Percentiles rank a stretch among this genome's conserved stretches.
These are phyloP conservation scores for Ceyx cyanopectus DNA, from an alignment of 2,113 vertebrate species.

Conservation along the genomic window DNA sequence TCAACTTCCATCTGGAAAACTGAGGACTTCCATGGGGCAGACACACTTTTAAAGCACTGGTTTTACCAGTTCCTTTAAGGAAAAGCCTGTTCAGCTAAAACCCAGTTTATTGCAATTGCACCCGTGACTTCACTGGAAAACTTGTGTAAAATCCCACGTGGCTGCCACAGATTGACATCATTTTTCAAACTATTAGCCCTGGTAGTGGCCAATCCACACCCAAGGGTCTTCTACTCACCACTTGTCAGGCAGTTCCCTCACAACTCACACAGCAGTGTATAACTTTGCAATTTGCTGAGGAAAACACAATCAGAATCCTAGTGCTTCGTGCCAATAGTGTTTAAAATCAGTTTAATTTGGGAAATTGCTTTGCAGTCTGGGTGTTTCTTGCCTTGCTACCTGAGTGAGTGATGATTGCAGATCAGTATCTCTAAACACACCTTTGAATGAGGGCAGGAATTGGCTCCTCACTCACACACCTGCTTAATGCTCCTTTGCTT, in stretches of 20 bases:
- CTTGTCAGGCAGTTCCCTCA: not conserved
- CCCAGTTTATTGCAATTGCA: not conserved
- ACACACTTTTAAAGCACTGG: not conserved
- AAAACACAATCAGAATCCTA: not conserved
- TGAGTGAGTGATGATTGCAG: not conserved
- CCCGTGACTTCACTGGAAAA: not conserved
- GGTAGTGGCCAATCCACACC: not conserved
- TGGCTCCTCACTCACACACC: fast-evolving
- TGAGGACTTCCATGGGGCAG: not conserved
- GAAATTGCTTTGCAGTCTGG: not conserved
- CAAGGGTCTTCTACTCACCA: not conserved
- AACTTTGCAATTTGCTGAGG: not conserved
- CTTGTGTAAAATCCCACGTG: not conserved
- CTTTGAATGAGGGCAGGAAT: not conserved
- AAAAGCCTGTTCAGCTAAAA: not conserved
- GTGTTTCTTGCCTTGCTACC: not conserved
- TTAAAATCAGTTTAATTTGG: not conserved
- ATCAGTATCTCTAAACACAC: not conserved
- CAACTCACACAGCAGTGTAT: not conserved
- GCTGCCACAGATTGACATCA: not conserved
- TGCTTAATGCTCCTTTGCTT: not conserved
- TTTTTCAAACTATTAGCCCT: not conserved
- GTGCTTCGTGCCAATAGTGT: not conserved
- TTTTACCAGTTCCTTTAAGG: not conserved
- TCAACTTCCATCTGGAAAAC: not conserved